Evolutionary conservation across 2,888 invertebrate species (phyloP).

Genomic region (Magallana nippona): DNA sequence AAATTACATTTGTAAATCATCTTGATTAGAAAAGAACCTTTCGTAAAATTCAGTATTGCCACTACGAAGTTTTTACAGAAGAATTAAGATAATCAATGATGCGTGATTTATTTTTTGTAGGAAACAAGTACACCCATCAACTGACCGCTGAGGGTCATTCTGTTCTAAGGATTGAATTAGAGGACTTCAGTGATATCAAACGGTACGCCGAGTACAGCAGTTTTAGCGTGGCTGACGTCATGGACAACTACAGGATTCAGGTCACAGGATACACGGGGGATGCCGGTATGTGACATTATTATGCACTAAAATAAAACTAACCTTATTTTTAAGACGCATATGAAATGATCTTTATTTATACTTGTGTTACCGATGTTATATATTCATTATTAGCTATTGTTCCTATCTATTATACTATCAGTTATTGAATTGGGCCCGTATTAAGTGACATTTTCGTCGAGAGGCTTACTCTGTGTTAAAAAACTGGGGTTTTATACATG

Average conservation of each 20-base stretch:
- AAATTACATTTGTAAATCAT: too few species aligned
- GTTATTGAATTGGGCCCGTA: too few species aligned
- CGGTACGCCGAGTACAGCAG: background rate
- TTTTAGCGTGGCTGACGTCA: background rate
- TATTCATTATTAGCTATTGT: too few species aligned
- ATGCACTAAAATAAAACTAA: background rate
- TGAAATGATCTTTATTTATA: background rate
- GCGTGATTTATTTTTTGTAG: background rate
- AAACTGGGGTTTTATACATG: too few species aligned
- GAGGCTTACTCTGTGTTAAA: too few species aligned
- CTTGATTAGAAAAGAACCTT: too few species aligned
- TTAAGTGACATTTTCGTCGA: too few species aligned
- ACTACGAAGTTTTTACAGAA: too few species aligned
- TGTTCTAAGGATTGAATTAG: background rate
- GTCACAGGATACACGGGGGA: background rate
- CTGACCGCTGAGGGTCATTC: background rate
- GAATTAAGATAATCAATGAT: too few species aligned
- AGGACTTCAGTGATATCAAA: background rate
- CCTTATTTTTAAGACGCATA: background rate
- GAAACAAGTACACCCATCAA: background rate
- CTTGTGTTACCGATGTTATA: too few species aligned
- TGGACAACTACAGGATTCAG: conserved; percentile 11
- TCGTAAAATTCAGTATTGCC: too few species aligned
- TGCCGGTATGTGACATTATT: background rate
- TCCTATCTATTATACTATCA: too few species aligned